Conservation (phyloP, 2,888 invertebrate species). For the Eledone cirrhosa region DNA sequence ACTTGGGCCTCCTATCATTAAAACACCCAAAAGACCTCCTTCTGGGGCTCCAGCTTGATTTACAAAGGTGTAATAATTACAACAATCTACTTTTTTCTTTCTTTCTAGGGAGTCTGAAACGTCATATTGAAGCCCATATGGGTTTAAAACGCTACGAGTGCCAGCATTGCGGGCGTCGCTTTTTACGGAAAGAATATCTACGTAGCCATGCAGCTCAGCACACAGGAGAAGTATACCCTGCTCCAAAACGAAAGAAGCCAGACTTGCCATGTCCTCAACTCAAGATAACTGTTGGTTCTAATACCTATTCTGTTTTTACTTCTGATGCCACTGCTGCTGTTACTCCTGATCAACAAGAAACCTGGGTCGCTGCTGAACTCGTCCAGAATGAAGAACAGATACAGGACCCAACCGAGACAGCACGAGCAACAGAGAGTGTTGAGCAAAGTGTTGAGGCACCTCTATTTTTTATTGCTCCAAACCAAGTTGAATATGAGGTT, state of each 20-base stretch:
- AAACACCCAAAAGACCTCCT: background rate
- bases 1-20: background rate
- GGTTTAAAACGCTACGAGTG: conserved; percentile 51
- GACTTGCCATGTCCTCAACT: conserved; percentile 1
- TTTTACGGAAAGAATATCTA: conserved; percentile 55
- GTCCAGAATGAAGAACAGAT: conserved; percentile 24
- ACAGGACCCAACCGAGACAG: conserved; percentile 9
- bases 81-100: conserved; percentile 21
- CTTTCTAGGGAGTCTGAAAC: conserved; percentile 50
- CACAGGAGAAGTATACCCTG: conserved; percentile 27
- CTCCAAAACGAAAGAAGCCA: conserved; percentile 29
- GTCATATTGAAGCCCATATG: conserved; percentile 50
- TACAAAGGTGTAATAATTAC: no score
- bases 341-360: conserved; percentile 26
- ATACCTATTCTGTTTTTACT: conserved; percentile 16
- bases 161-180: conserved; percentile 47
- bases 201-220: conserved; percentile 49
- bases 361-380: conserved; percentile 17
- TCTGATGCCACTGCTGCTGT: conserved; percentile 22
- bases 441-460: conserved; percentile 28
- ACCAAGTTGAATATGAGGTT: conserved; percentile 47
- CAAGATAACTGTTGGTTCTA: conserved; percentile 23
- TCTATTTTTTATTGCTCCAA: conserved; percentile 27
- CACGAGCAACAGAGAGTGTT: conserved; percentile 4
- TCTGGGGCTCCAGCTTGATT: no score